A percentile compares a stretch with the other conserved stretches of the same genome.
phyloP scores from a whole-genome alignment of 2,797 vertebrate species.

The Hypotaenidia okinawae region DNA sequence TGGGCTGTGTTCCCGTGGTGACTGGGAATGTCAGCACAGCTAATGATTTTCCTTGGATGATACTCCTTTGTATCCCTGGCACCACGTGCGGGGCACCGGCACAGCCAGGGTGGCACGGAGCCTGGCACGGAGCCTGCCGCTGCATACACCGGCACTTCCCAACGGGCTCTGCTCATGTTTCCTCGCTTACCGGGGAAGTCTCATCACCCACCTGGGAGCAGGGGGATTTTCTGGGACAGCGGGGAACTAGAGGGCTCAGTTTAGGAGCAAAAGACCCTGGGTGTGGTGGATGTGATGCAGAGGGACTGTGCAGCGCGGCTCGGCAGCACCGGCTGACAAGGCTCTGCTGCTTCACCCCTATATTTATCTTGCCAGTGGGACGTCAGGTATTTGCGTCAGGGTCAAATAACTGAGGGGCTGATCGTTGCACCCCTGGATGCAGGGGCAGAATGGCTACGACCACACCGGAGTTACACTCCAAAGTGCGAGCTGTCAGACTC shows the following conservation, averaged over 20 bases:
- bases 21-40: neutral
- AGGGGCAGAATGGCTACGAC: neutral
- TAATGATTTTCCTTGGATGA: slow-evolving; percentile 7
- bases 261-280: neutral
- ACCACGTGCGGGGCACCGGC: neutral
- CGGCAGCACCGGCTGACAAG: neutral
- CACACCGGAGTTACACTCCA: accelerated
- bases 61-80: neutral
- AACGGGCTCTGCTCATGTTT: accelerated
- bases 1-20: neutral
- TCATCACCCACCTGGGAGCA: accelerated
- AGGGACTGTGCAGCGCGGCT: neutral
- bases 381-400: neutral
- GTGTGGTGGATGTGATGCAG: accelerated
- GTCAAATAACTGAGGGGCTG: neutral
- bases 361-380: neutral
- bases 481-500: neutral
- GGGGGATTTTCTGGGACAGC: neutral
- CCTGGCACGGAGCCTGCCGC: neutral
- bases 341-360: neutral
- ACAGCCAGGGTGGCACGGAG: too few relatives aligned
- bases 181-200: accelerated
- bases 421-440: neutral
- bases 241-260: neutral
- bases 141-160: neutral